Conservation (phyloP, 2,113 vertebrate species). For the Sebastes schlegelii region DNA sequence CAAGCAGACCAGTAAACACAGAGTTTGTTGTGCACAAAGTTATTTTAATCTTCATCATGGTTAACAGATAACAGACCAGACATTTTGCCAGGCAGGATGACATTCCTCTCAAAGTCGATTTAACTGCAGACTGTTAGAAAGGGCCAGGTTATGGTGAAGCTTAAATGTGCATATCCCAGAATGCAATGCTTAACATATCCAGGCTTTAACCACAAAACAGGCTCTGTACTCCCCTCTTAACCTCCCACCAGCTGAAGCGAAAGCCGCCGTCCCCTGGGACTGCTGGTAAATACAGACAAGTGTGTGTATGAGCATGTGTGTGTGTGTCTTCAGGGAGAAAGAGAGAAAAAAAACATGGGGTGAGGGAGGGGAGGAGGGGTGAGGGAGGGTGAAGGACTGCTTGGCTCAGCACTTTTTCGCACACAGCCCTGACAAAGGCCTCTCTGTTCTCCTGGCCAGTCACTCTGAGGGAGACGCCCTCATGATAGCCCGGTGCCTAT, state of each 20-base stretch:
- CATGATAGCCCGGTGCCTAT: slow-evolving; percentile 77
- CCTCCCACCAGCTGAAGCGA: slow-evolving; percentile 62
- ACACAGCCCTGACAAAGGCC: slow-evolving; percentile 74
- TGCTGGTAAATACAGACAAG: slow-evolving; percentile 69
- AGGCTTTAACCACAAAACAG: slow-evolving; percentile 53
- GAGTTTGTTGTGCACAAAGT: slow-evolving; percentile 9
- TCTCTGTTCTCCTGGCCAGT: slow-evolving; percentile 69
- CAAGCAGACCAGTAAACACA: slow-evolving; percentile 25
- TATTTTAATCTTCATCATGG: slow-evolving; percentile 33
- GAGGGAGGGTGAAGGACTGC: slow-evolving; percentile 42
- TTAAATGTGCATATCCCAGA: slow-evolving; percentile 21
- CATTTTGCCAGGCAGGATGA: neutral
- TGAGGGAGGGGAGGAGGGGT: neutral
- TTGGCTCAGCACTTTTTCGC: slow-evolving; percentile 77
- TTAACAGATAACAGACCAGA: slow-evolving; percentile 17
- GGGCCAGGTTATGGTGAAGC: slow-evolving; percentile 12
- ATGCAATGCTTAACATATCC: slow-evolving; percentile 26
- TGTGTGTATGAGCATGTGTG: slow-evolving; percentile 48
- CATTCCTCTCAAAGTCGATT: slow-evolving; percentile 7
- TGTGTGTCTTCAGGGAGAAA: slow-evolving; percentile 56
- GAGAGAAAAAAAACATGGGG: slow-evolving; percentile 19
- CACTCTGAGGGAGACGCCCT: slow-evolving; percentile 73
- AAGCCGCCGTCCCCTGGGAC: slow-evolving; percentile 56
- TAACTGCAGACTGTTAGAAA: slow-evolving; percentile 22
- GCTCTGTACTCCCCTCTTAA: slow-evolving; percentile 36